Base-by-base conservation (phyloP, 2,113 vertebrate species). In the Aegotheles bennettii region DNA sequence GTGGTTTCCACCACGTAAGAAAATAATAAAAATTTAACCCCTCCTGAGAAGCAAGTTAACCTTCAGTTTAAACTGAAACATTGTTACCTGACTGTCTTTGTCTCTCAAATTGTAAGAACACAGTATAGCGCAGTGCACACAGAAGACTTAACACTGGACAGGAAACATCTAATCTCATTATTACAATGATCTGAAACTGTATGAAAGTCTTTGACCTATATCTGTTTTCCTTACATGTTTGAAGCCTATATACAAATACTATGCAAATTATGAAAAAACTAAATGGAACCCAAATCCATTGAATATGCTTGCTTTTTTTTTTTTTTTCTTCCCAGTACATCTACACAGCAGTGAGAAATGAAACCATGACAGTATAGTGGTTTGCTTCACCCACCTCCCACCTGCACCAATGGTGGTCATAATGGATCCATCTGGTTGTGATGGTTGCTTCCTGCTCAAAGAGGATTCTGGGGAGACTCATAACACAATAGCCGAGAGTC, bases 41-140 rank as follows among this genome's bases (percentile, higher is more conserved):
- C n/a, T 33, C 4, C 13, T 31, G 6, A 64, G 53, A 71, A 60
- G 13, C 6, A 79, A 45, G 28, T 51, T 63, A 68, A 21, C 16
- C 26, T 70, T 59, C n/a, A 71, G 2, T 68, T 91, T 79, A 83
- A 70, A 68, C 6, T 20, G 17, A 38, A 48, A 16, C 12, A 14
- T 38, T 1, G 0, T 45, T 45, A 42, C 11, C 8, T 65, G 23
- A 18, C 7, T 56, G 6, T 0, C 9, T 86, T 51, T 64, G 29
- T 36, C 4, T 43, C 29, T 83, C 25, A 80, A 16, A 7, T 4
- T 76, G 9, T 20, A 61, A n/a, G 20, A 60, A 56, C 3, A 28
- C 11, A 54, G 14, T 17, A 33, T 2, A 38, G 54, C 10, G 7
- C 11, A 56, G 20, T 0, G 2, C 0, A 47, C 3, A 9, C 3